Evolutionary conservation across 2,113 vertebrate species (phyloP).

Genomic region (Oceanodroma tethys): DNA sequence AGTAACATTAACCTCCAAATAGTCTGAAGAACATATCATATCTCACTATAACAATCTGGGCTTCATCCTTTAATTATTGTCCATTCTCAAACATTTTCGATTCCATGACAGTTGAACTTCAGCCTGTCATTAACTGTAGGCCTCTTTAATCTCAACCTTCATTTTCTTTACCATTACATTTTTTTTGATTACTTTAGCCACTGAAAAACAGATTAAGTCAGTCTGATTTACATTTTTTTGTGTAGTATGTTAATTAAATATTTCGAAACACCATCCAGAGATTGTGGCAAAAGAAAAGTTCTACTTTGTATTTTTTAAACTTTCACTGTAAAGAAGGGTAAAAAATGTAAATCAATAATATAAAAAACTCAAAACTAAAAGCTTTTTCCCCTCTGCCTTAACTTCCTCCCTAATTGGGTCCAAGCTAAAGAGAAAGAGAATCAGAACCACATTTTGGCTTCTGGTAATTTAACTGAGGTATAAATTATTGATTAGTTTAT

Average conservation of each 20-base stretch:
- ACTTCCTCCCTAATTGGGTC: neutral
- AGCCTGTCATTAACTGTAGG: constrained; percentile 69
- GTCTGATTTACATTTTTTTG: constrained; percentile 22
- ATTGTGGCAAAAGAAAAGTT: neutral
- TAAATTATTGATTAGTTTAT: constrained; percentile 1
- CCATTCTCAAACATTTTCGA: constrained; percentile 63
- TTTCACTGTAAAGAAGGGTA: neutral
- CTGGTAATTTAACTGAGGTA: neutral
- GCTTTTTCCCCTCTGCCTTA: neutral
- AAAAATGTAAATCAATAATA: neutral
- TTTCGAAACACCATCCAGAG: constrained; percentile 37
- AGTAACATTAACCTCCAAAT: constrained; percentile 72
- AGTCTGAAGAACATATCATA: constrained; percentile 60
- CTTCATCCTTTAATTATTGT: constrained; percentile 75
- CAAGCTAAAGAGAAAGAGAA: constrained; percentile 11
- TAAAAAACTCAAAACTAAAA: neutral
- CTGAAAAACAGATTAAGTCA: constrained; percentile 47
- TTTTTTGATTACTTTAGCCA: constrained; percentile 41
- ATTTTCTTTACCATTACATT: constrained; percentile 52
- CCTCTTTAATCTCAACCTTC: constrained; percentile 70
- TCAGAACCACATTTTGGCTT: neutral
- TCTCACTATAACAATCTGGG: constrained; percentile 76
- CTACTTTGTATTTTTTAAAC: neutral
- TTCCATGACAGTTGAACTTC: constrained; percentile 73
- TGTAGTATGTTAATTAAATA: constrained; percentile 47